Evolutionary conservation across 1,140 invertebrate species (phyloP).

Genomic region (Nasonia giraulti): DNA sequence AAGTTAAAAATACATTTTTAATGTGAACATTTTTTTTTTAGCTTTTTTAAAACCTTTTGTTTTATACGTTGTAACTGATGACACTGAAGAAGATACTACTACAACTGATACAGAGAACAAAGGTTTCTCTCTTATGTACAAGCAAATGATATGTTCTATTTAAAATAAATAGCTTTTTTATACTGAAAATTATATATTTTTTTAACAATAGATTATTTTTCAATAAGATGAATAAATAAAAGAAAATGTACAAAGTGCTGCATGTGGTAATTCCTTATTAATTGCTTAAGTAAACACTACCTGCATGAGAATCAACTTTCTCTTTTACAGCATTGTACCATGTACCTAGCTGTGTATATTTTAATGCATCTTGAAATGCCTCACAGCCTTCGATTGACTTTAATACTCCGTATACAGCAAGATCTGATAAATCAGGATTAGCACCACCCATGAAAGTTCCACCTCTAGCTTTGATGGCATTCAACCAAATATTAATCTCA

Average conservation of each 20-base stretch:
- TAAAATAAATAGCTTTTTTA: slow-evolving; percentile 40
- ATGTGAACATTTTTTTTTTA: slow-evolving; percentile 65
- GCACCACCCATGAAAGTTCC: slow-evolving; percentile 88
- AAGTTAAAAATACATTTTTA: not conserved
- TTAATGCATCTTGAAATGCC: slow-evolving; percentile 89
- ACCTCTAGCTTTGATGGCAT: slow-evolving; percentile 81
- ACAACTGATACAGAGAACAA: slow-evolving; percentile 79
- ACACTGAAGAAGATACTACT: slow-evolving; percentile 61
- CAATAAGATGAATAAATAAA: slow-evolving; percentile 24
- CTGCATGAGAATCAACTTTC: slow-evolving; percentile 73
- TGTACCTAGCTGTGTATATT: slow-evolving; percentile 82
- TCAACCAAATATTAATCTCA: slow-evolving; percentile 88
- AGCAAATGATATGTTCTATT: slow-evolving; percentile 78
- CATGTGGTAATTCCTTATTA: slow-evolving; percentile 51
- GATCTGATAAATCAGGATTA: slow-evolving; percentile 92
- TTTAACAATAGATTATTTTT: slow-evolving; percentile 39
- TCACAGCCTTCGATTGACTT: slow-evolving; percentile 96
- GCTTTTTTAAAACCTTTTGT: slow-evolving; percentile 82
- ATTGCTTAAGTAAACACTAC: slow-evolving; percentile 60
- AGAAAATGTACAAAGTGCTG: slow-evolving; percentile 34
- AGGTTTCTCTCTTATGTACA: slow-evolving; percentile 82
- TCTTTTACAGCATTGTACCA: slow-evolving; percentile 77
- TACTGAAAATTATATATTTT: slow-evolving; percentile 45
- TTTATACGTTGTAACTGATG: slow-evolving; percentile 82
- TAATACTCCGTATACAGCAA: slow-evolving; percentile 94